These are phyloP conservation scores for Villa cingulata DNA, from an alignment of 2,888 invertebrate species.

Conservation along the genomic window DNA sequence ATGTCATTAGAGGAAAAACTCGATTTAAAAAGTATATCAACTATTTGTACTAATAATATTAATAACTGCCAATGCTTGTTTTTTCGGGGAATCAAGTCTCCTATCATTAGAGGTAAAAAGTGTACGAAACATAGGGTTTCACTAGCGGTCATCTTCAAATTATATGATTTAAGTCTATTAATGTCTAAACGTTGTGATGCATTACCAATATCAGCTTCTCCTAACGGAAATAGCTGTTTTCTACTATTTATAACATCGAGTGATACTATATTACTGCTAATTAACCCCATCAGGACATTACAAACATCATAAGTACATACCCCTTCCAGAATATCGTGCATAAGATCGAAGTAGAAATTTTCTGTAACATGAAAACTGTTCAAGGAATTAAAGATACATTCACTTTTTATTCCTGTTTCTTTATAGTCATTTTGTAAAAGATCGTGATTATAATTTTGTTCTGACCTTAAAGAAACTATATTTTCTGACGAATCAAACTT, in stretches of 20 bases:
- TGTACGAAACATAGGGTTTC: too few species aligned
- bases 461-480: slow-evolving; percentile 2
- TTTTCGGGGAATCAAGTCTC: background rate
- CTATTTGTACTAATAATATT: background rate
- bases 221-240: slow-evolving; percentile 11
- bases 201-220: slow-evolving; percentile 11
- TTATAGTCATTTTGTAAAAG: slow-evolving; percentile 6
- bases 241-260: slow-evolving; percentile 10
- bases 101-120: background rate
- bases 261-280: slow-evolving; percentile 9
- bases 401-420: slow-evolving; percentile 10
- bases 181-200: background rate
- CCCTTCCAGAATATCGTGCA: slow-evolving; percentile 13
- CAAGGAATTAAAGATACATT: slow-evolving; percentile 5
- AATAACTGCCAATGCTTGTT: background rate
- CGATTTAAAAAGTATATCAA: background rate
- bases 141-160: too few species aligned
- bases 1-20: background rate
- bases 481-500: slow-evolving; percentile 6
- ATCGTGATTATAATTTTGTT: slow-evolving; percentile 9
- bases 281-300: slow-evolving; percentile 9
- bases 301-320: slow-evolving; percentile 13
- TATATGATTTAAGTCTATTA: too few species aligned
- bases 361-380: slow-evolving; percentile 11
- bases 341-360: slow-evolving; percentile 5